Percentiles rank a stretch among this genome's conserved stretches.
These are phyloP conservation scores for Parauchenoglanis ngamensis DNA, from an alignment of 2,797 vertebrate genomes.

Conservation along the genomic window DNA sequence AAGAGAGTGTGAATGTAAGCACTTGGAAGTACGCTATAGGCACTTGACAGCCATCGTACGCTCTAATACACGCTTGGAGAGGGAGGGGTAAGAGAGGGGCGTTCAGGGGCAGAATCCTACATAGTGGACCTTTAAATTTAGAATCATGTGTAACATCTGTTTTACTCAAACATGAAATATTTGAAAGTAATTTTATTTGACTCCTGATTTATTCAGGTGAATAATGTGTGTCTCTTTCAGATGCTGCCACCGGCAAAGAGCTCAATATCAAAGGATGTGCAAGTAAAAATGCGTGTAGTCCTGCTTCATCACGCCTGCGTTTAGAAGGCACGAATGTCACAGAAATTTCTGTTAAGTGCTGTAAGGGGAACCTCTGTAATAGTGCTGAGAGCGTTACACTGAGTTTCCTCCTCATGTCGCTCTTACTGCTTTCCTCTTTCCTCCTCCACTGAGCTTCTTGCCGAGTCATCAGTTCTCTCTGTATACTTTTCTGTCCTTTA, in stretches of 20 bases:
- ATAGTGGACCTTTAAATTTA: too few relatives aligned
- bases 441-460: background rate
- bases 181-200: background rate
- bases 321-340: background rate
- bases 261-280: background rate
- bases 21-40: too few relatives aligned
- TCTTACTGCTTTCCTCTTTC: background rate
- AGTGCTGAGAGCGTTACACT: background rate
- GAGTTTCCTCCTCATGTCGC: background rate
- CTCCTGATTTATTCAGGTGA: background rate
- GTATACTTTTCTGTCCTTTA: too few relatives aligned
- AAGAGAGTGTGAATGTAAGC: too few relatives aligned
- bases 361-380: constrained; percentile 11
- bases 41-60: too few relatives aligned
- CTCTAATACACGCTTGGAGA: too few relatives aligned
- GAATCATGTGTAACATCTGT: too few relatives aligned
- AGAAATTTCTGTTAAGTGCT: background rate
- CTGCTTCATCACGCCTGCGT: background rate
- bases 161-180: background rate
- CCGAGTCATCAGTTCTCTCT: too few relatives aligned
- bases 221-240: background rate
- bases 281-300: background rate
- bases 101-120: too few relatives aligned
- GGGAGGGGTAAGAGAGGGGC: too few relatives aligned
- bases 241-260: background rate